Evolutionary conservation across 2,888 invertebrate genomes (phyloP).

Genomic region (Tiliacea aurago): DNA sequence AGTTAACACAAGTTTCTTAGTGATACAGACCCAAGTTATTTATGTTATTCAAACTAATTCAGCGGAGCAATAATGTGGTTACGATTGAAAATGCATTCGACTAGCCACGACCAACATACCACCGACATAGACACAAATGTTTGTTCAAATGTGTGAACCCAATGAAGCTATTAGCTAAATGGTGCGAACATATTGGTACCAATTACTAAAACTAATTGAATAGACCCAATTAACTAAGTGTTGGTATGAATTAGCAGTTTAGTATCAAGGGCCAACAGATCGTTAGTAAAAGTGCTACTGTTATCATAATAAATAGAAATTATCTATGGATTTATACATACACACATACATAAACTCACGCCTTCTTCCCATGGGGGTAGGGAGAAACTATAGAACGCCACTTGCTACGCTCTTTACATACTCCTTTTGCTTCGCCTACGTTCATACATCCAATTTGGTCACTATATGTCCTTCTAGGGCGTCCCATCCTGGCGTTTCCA

Average conservation of each 20-base stretch:
- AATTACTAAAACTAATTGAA: slow-evolving; percentile 66
- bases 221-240: slow-evolving; percentile 64
- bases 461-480: too few relatives aligned
- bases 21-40: slow-evolving; percentile 31
- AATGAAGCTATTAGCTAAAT: slow-evolving; percentile 60
- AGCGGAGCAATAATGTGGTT: slow-evolving; percentile 15
- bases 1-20: slow-evolving; percentile 19
- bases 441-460: too few relatives aligned
- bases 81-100: slow-evolving; percentile 28
- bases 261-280: slow-evolving; percentile 16
- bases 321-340: slow-evolving; percentile 42
- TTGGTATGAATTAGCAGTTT: slow-evolving; percentile 47
- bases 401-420: too few relatives aligned
- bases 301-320: slow-evolving; percentile 30
- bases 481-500: too few relatives aligned
- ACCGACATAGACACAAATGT: slow-evolving; percentile 28
- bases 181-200: slow-evolving; percentile 48
- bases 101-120: slow-evolving; percentile 19
- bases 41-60: slow-evolving; percentile 50
- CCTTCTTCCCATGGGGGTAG: too few relatives aligned
- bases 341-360: too few relatives aligned
- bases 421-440: too few relatives aligned
- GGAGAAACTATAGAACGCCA: too few relatives aligned
- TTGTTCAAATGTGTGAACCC: slow-evolving; percentile 46
- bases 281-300: slow-evolving; percentile 18